Evolutionary conservation across 2,797 vertebrate genomes (phyloP).

Genomic region (Hyperoplus immaculatus): DNA sequence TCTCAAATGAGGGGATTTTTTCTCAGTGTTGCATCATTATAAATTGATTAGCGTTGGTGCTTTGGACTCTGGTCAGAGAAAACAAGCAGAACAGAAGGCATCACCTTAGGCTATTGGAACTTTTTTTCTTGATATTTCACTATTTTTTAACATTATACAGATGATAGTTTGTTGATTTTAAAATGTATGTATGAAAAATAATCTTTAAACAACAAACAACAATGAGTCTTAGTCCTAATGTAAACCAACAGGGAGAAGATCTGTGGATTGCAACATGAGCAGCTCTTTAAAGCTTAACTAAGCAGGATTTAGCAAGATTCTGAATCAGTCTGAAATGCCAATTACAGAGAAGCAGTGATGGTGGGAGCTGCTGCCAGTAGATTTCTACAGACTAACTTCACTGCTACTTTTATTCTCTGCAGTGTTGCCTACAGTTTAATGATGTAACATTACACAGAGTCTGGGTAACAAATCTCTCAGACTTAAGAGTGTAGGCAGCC

Average conservation of each 20-base stretch:
- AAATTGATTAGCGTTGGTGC: no score
- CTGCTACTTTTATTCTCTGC: neutral
- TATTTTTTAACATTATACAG: neutral
- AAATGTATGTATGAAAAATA: neutral
- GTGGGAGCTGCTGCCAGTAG: slow-evolving; percentile 10
- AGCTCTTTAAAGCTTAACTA: slow-evolving; percentile 25
- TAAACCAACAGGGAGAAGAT: neutral
- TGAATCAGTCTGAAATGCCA: slow-evolving; percentile 27
- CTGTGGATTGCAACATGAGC: neutral
- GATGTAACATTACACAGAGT: slow-evolving; percentile 37
- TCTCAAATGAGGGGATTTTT: neutral
- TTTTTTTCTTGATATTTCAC: neutral
- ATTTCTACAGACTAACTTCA: slow-evolving; percentile 18
- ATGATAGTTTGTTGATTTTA: neutral
- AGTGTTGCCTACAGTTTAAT: slow-evolving; percentile 6
- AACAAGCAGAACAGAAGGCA: neutral
- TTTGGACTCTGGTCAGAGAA: neutral
- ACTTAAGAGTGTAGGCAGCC: slow-evolving; percentile 6
- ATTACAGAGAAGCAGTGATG: slow-evolving; percentile 36
- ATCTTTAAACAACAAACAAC: neutral
- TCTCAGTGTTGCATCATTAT: neutral
- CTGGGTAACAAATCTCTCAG: slow-evolving; percentile 9
- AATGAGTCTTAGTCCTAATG: neutral
- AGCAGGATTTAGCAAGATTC: slow-evolving; percentile 27
- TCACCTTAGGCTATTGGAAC: neutral